Conservation (phyloP, 2,888 invertebrate species). For the Hypomecis punctinalis region DNA sequence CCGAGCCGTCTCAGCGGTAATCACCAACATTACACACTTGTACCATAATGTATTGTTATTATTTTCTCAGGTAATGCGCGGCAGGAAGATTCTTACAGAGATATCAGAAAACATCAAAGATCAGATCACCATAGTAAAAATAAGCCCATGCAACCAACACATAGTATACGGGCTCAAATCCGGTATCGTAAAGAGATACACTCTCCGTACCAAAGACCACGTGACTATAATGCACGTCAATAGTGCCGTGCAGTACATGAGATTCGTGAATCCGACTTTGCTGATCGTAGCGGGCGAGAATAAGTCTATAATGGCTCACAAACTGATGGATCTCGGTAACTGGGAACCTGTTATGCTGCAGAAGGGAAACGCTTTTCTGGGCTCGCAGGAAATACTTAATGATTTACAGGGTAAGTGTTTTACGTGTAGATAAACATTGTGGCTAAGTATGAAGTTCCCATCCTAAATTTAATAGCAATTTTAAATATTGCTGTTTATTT, state of each 20-base stretch:
- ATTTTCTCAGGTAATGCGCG: conserved; percentile 70
- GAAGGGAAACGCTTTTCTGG: conserved; percentile 67
- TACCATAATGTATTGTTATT: background rate
- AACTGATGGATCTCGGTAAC: conserved; percentile 51
- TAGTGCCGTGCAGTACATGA: conserved; percentile 72
- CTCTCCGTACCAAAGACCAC: conserved; percentile 65
- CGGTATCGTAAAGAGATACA: conserved; percentile 73
- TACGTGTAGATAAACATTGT: background rate
- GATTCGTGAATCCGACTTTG: conserved; percentile 65
- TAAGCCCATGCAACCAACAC: conserved; percentile 81
- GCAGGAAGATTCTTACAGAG: conserved; percentile 74
- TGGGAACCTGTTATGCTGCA: conserved; percentile 77
- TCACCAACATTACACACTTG: too few relatives aligned
- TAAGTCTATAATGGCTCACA: conserved; percentile 73
- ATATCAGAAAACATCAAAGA: conserved; percentile 71
- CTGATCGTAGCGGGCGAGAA: conserved; percentile 75
- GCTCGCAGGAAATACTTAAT: conserved; percentile 78
- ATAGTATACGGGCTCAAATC: conserved; percentile 79
- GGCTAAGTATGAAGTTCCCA: too few relatives aligned
- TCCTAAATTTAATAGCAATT: too few relatives aligned
- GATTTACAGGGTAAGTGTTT: conserved; percentile 67
- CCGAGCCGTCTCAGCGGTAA: too few relatives aligned
- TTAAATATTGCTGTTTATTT: too few relatives aligned
- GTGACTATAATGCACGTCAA: conserved; percentile 71
- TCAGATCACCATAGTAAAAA: conserved; percentile 74